Evolutionary conservation across 53 echinoderm and acorn worm genomes (phyloP), one percentile per base, ranked within the genome.

Genomic region (Echinometra lucunter): DNA sequence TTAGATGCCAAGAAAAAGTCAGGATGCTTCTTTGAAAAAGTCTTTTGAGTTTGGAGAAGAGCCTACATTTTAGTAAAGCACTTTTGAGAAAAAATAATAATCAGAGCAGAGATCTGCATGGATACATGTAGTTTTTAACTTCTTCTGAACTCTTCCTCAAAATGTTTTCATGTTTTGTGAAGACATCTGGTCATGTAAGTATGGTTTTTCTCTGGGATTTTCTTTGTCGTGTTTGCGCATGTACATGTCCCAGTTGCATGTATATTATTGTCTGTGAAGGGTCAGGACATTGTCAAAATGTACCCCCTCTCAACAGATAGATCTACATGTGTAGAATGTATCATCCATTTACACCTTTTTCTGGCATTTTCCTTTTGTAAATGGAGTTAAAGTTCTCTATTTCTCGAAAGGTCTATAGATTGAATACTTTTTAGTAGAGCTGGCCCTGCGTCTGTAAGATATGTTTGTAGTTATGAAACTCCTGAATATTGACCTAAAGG

Each of bases 161-260:
- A 85, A 85, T 85, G 85, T 49, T 85, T 49, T 85, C 85, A 53
- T 85, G 85, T 47, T 85, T 85, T 85, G 53, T 85, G 49, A 85
- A 85, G 85, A 49, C 85, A 44, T 81, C 81, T 85, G 49, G 49
- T 49, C 10, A 85, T 45, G 85, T 85, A n/a, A 85, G 85, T 85
- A 19, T 78, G 38, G 38, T 42, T 16, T 35, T 13, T 32, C 13
- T 72, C 13, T 16, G n/a, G n/a, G n/a, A 34, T 1, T 83, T 83
- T 88, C 4, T 28, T 88, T 32, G 0, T 49, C 55, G 32, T 63
- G 58, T 58, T 2, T 15, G 21, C 17, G 17, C 21, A 58, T 19
- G 23, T 47, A 47, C 49, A 47, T 47, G 49, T 47, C 4, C 9
- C 4, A 6, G 49, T 9, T 47, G 9, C n/a, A n/a, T n/a, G n/a